phyloP scores from a whole-genome alignment of 2,888 invertebrate species.

The Stomorhina lunata region DNA sequence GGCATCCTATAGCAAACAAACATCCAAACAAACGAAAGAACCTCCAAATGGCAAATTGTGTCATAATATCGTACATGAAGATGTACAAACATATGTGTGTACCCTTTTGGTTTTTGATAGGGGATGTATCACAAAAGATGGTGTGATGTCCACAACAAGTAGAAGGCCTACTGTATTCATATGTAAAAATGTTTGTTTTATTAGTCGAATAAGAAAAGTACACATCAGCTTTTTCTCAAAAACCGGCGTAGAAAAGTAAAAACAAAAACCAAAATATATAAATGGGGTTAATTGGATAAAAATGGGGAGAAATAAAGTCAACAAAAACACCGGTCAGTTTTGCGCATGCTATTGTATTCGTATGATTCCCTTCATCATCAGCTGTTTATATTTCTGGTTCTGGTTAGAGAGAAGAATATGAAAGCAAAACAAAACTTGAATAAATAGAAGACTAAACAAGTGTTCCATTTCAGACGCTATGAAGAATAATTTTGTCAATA shows the following conservation, averaged over 20 bases:
- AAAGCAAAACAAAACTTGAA: neutral
- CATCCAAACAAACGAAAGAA: neutral
- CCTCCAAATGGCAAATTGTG: slow-evolving; percentile 13
- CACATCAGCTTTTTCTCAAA: slow-evolving; percentile 66
- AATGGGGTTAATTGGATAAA: neutral
- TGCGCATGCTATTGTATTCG: slow-evolving; percentile 6
- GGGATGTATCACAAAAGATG: neutral
- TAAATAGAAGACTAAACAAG: neutral
- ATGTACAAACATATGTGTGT: neutral
- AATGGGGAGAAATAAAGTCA: no score
- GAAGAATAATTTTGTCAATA: neutral
- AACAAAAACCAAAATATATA: neutral
- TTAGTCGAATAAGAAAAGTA: slow-evolving; percentile 59
- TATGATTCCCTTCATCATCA: neutral
- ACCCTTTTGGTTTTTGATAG: neutral
- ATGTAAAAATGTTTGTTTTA: neutral
- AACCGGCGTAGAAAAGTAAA: slow-evolving; percentile 4
- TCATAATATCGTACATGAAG: neutral
- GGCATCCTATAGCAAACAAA: neutral
- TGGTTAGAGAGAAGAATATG: neutral
- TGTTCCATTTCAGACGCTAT: neutral
- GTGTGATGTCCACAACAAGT: neutral
- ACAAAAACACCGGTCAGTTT: neutral
- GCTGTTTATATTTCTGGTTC: neutral
- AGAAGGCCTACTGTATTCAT: neutral